Conservation (phyloP, 1,140 invertebrate genomes). For the Armadillidium nasatum region DNA sequence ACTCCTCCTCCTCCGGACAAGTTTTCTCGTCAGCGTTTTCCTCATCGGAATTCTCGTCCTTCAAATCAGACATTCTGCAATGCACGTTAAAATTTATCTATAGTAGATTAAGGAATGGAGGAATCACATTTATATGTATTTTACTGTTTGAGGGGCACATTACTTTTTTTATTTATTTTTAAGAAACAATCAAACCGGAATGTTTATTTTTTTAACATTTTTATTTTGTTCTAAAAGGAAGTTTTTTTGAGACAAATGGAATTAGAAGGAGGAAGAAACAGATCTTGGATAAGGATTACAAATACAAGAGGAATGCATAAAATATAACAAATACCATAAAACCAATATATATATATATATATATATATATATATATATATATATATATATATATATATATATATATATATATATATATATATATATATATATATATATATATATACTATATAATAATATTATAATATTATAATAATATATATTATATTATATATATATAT, state of each 20-base stretch:
- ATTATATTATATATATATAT: too few relatives aligned
- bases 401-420: constrained; percentile 15
- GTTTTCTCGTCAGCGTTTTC: background rate
- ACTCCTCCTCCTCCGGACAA: background rate
- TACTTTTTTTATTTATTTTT: too few relatives aligned
- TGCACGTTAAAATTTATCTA: constrained; percentile 12
- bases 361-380: background rate
- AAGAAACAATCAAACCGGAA: too few relatives aligned
- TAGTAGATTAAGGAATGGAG: background rate
- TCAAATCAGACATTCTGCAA: constrained; percentile 7
- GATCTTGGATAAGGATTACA: background rate
- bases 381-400: background rate
- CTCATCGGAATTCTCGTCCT: background rate
- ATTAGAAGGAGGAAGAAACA: background rate
- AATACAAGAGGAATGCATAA: background rate
- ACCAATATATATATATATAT: background rate
- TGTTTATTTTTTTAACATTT: too few relatives aligned
- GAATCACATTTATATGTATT: background rate
- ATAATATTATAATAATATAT: too few relatives aligned
- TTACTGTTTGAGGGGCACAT: too few relatives aligned
- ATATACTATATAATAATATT: background rate
- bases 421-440: constrained; percentile 15
- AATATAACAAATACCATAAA: background rate
- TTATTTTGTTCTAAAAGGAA: too few relatives aligned
- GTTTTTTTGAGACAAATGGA: too few relatives aligned